A percentile compares a stretch with the other conserved stretches of the same genome.
These are phyloP conservation scores for Uropsilus gracilis DNA, from an alignment of 2,113 vertebrate species.

Conservation along the genomic window DNA sequence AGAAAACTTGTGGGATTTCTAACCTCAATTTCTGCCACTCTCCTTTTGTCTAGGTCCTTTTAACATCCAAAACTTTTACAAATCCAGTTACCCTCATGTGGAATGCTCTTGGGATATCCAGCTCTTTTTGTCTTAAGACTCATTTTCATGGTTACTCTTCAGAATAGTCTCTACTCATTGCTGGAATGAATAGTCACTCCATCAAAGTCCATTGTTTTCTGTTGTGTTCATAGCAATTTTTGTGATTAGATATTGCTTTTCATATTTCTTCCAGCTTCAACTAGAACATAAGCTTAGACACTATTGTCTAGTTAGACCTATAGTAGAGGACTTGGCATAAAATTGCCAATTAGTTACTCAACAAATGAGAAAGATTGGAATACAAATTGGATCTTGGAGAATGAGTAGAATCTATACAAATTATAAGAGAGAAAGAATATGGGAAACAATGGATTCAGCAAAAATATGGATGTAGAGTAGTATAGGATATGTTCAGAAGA, in stretches of 20 bases:
- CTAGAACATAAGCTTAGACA: neutral
- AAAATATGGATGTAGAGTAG: neutral
- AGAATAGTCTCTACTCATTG: neutral
- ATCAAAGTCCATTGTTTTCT: neutral
- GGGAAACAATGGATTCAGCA: neutral
- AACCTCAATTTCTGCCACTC: neutral
- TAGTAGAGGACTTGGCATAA: neutral
- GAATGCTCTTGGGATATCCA: neutral
- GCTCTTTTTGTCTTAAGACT: neutral
- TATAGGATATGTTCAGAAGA: neutral
- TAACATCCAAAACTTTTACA: neutral
- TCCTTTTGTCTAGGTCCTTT: neutral
- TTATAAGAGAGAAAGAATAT: neutral
- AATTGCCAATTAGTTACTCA: neutral
- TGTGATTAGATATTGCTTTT: neutral
- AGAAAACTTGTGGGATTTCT: neutral
- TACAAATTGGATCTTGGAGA: neutral
- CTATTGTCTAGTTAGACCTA: neutral
- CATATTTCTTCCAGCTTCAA: neutral
- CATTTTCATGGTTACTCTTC: neutral
- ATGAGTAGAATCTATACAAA: neutral
- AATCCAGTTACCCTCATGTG: neutral
- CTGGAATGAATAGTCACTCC: neutral
- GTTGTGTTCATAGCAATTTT: neutral
- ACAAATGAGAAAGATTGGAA: neutral